Percentiles rank a stretch among this genome's conserved stretches.
phyloP scores from a whole-genome alignment of 1,140 invertebrate genomes.

The Zophobas morio region DNA sequence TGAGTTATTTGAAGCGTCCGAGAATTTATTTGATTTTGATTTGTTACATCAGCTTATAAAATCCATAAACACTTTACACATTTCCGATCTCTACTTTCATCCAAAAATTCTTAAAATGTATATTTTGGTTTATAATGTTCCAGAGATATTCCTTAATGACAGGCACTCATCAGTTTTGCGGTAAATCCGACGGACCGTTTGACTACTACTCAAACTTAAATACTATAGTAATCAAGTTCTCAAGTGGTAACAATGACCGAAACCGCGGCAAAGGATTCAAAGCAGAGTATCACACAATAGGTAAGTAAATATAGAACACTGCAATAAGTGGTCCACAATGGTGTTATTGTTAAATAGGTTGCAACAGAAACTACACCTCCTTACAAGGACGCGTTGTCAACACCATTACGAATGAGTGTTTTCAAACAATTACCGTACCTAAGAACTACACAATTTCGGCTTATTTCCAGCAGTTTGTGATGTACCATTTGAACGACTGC shows the following conservation, averaged over 20 bases:
- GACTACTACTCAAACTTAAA: constrained; percentile 68
- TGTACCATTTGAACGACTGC: constrained; percentile 68
- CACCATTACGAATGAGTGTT: constrained; percentile 70
- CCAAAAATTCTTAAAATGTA: constrained; percentile 48
- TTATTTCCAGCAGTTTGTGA: constrained; percentile 71
- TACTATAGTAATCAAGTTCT: constrained; percentile 69
- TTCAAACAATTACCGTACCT: constrained; percentile 72
- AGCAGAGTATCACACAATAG: constrained; percentile 67
- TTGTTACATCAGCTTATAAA: too few species aligned
- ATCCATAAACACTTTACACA: too few species aligned
- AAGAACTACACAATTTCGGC: constrained; percentile 76
- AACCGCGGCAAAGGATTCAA: constrained; percentile 70
- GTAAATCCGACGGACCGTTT: constrained; percentile 61
- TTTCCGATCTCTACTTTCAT: too few species aligned
- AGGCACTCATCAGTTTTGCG: constrained; percentile 58
- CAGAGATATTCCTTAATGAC: not conserved
- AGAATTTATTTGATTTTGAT: too few species aligned
- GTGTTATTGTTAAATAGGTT: constrained; percentile 67
- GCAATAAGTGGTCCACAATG: constrained; percentile 62
- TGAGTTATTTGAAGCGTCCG: too few species aligned
- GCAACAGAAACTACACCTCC: constrained; percentile 79
- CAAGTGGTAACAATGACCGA: constrained; percentile 58
- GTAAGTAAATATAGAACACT: constrained; percentile 43
- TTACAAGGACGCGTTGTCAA: constrained; percentile 77
- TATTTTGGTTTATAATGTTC: not conserved